Percentiles rank a stretch among this genome's conserved stretches.
phyloP scores from a whole-genome alignment of 2,113 vertebrate genomes.

The Cyphomyrus plagiostoma region DNA sequence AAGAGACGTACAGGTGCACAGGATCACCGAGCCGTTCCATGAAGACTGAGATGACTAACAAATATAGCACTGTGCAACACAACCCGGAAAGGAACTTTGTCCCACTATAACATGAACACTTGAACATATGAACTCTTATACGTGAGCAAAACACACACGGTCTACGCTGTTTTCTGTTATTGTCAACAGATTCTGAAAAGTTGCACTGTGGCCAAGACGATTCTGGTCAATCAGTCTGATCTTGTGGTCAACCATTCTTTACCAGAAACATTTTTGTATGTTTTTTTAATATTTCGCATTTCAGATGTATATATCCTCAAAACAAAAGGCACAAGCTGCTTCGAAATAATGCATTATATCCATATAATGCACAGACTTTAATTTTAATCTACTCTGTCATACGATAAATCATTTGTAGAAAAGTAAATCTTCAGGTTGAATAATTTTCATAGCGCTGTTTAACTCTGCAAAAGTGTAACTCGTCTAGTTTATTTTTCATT shows the following conservation, averaged over 20 bases:
- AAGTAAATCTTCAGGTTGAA: constrained; percentile 55
- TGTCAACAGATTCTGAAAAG: constrained; percentile 1
- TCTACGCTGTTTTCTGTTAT: constrained; percentile 8
- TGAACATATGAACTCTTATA: constrained; percentile 7
- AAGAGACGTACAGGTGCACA: not conserved
- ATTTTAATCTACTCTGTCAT: constrained; percentile 20
- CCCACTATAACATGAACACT: constrained; percentile 1
- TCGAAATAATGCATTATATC: constrained; percentile 32
- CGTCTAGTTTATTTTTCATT: constrained; percentile 54
- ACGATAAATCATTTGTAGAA: constrained; percentile 27
- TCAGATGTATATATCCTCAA: constrained; percentile 25
- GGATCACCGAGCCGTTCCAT: not conserved
- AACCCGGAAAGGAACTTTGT: not conserved
- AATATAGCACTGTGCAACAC: not conserved
- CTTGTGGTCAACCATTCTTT: not conserved
- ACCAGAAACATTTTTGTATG: not conserved
- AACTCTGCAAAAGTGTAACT: constrained; percentile 64
- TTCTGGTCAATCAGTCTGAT: not conserved
- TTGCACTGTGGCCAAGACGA: not conserved
- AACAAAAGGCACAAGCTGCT: constrained; percentile 45
- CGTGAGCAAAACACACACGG: not conserved
- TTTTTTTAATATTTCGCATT: constrained; percentile 9
- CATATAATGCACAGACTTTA: constrained; percentile 30
- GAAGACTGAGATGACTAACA: not conserved
- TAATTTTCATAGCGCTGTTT: constrained; percentile 69